These are phyloP conservation scores for Stichopus chloronotus DNA, from an alignment of 35 echinoderm and acorn worm genomes.

Conservation along the genomic window DNA sequence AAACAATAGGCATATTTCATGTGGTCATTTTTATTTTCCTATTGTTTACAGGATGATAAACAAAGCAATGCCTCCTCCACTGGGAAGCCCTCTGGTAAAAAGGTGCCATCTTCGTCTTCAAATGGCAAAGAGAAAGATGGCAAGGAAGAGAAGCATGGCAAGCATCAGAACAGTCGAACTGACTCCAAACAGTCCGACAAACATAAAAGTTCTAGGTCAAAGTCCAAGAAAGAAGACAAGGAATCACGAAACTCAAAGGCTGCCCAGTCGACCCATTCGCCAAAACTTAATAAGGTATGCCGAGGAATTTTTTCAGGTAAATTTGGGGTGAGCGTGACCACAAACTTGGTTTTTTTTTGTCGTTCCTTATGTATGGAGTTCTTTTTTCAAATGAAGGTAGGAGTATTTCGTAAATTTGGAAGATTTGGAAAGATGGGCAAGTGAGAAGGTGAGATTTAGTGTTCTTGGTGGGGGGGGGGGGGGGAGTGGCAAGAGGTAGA, in stretches of 20 bases:
- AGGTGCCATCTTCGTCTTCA: background rate
- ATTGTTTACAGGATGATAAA: constrained; percentile 30
- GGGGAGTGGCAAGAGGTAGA: too few species aligned
- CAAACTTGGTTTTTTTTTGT: background rate
- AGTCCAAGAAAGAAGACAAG: constrained; percentile 59
- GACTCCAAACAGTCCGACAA: constrained; percentile 41
- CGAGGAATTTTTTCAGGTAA: background rate
- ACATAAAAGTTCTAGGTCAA: constrained; percentile 31
- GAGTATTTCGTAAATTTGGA: too few species aligned
- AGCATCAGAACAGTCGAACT: constrained; percentile 7
- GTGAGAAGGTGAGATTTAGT: too few species aligned
- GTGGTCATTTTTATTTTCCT: background rate
- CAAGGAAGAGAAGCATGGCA: constrained; percentile 19
- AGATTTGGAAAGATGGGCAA: too few species aligned
- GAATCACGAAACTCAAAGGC: constrained; percentile 39
- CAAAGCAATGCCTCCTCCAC: background rate
- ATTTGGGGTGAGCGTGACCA: too few species aligned
- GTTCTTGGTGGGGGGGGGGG: too few species aligned
- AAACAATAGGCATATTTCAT: too few species aligned
- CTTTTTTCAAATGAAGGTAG: too few species aligned
- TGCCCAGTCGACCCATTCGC: background rate
- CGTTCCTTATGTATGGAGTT: background rate
- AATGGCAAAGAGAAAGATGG: constrained; percentile 22
- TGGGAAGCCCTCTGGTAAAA: background rate
- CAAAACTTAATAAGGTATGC: constrained; percentile 41